phyloP scores from a whole-genome alignment of 1,140 invertebrate genomes.

The Drosophila eugracilis region DNA sequence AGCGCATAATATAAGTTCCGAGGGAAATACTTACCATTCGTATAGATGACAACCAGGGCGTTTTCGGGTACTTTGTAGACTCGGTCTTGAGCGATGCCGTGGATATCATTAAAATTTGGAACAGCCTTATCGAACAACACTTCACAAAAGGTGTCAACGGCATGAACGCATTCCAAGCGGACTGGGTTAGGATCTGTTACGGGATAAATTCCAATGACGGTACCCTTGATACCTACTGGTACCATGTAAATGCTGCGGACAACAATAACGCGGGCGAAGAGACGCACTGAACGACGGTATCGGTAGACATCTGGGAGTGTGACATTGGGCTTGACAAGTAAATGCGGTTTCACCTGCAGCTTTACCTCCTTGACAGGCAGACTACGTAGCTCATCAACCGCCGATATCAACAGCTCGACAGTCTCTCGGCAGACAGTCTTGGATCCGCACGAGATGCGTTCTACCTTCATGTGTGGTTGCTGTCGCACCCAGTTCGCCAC shows the following conservation, averaged over 20 bases:
- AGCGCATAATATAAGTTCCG: too few species aligned
- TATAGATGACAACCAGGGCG: constrained; percentile 55
- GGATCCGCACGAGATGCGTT: constrained; percentile 88
- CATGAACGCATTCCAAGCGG: constrained; percentile 71
- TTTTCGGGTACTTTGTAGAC: constrained; percentile 75
- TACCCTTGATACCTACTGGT: constrained; percentile 93
- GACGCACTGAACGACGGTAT: constrained; percentile 86
- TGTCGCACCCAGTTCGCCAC: constrained; percentile 90
- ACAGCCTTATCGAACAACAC: constrained; percentile 71
- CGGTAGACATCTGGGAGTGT: constrained; percentile 66
- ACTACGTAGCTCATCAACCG: constrained; percentile 86
- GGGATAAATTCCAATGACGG: constrained; percentile 90
- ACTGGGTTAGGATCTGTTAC: constrained; percentile 78
- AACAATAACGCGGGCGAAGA: constrained; percentile 94
- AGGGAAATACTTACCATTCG: constrained; percentile 33
- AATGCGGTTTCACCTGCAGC: constrained; percentile 92
- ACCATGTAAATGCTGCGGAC: constrained; percentile 89
- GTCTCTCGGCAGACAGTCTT: constrained; percentile 89
- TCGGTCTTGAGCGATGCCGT: constrained; percentile 72
- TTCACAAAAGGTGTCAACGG: constrained; percentile 73
- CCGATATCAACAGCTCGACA: constrained; percentile 87
- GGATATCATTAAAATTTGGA: constrained; percentile 67
- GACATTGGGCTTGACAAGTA: constrained; percentile 89
- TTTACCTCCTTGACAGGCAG: constrained; percentile 86
- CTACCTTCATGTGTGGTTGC: constrained; percentile 87